A percentile compares a stretch with the other conserved stretches of the same genome.
These are phyloP conservation scores for Rotaria magnacalcarata DNA, from an alignment of 2,888 invertebrate genomes.

Conservation along the genomic window DNA sequence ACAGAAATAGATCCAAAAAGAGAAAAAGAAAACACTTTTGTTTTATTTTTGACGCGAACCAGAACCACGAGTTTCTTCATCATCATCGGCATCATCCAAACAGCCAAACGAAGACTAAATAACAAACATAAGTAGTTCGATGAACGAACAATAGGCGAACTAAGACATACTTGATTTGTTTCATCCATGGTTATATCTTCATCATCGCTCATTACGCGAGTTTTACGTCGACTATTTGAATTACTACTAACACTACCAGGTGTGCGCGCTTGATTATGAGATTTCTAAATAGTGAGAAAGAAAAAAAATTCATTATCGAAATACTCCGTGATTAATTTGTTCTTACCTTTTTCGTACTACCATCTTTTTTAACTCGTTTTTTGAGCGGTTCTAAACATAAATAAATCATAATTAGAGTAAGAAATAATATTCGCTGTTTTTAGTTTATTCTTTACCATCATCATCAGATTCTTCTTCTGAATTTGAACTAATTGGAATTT, in stretches of 20 bases:
- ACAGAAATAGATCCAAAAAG: background rate
- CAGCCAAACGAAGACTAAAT: background rate
- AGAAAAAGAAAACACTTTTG: background rate
- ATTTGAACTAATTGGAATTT: slow-evolving; percentile 16
- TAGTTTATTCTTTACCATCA: background rate
- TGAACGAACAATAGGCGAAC: background rate
- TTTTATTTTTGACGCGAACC: slow-evolving; percentile 10
- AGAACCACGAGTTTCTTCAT: slow-evolving; percentile 20
- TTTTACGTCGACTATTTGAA: slow-evolving; percentile 10
- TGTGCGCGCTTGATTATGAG: slow-evolving; percentile 11
- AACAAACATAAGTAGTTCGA: background rate
- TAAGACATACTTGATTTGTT: background rate
- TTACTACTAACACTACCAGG: background rate
- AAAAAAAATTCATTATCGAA: too few species aligned
- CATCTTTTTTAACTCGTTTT: slow-evolving; percentile 24
- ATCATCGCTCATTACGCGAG: slow-evolving; percentile 16
- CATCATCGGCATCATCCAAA: background rate
- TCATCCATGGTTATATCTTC: slow-evolving; percentile 28
- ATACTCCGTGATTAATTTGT: too few species aligned
- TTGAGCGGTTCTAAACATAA: slow-evolving; percentile 12
- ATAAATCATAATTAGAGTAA: background rate
- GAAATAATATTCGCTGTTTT: too few species aligned
- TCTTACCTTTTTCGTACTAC: background rate
- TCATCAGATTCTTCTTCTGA: slow-evolving; percentile 32
- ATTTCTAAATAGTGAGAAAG: background rate